Base-by-base conservation (phyloP, 1,140 invertebrate species). In the Bombus confusus region DNA sequence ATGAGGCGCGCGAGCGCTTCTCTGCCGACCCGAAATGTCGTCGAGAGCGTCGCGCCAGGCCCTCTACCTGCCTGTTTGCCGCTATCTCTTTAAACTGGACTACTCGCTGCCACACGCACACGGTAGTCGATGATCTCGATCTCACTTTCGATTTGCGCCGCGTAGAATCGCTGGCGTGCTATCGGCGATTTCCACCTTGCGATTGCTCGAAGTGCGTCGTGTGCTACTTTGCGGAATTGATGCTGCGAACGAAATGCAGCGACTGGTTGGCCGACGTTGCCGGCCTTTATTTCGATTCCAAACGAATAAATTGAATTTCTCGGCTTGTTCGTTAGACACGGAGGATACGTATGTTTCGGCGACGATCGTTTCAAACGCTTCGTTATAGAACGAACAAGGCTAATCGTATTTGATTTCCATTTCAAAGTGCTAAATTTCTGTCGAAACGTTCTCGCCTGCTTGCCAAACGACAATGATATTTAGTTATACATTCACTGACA, bases 71-170 rank as follows among this genome's bases (percentile, higher is more conserved):
- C 28, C 28, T 80, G 43, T 52, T 64, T n/a, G 68, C 13, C 73
- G 18, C 83, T 88, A 82, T 85, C 87, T 81, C 87, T 82, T 88
- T 88, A 88, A 22, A 88, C 15, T 31, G 64, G 75, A 43, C 57
- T 28, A 43, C 57, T 28, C 37, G 43, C 9, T 9, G 18, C 34
- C 66, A 12, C 22, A 13, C 37, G 25, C 66, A 37, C 66, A 37
- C 18, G 22, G 31, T 12, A 28, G 9, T 62, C 41, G 52, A 28
- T 64, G 80, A 78, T 90, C 87, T 72, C 84, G 84, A 86, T 89
- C 88, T 90, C 88, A 87, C 88, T 90, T 89, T 90, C 88, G 85
- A 89, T 90, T 75, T 37, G 78, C 78, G 59, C 77, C 66, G 37
- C 66, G 6, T 41, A 47, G 37, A 57, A 34, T 13, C 64, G 10